A percentile compares a stretch with the other conserved stretches of the same genome.
phyloP scores from a whole-genome alignment of 2,888 invertebrate genomes.

The Hemaris fuciformis region DNA sequence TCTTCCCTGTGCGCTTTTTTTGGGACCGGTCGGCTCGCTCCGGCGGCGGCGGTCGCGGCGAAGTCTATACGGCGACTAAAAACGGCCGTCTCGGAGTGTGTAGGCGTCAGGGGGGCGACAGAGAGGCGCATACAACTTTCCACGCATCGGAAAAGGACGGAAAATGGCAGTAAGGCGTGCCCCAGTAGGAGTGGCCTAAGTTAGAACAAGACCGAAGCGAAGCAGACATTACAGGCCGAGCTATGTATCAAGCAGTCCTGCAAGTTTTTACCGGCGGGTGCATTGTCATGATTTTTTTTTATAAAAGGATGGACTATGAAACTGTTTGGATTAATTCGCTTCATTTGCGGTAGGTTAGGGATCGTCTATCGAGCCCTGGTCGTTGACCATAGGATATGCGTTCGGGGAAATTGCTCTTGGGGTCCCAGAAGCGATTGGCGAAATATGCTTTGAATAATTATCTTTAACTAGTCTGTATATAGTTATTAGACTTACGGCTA shows the following conservation, averaged over 20 bases:
- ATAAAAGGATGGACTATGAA: slow-evolving; percentile 55
- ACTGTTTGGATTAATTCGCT: slow-evolving; percentile 51
- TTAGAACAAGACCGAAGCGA: slow-evolving; percentile 59
- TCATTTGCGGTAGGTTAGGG: slow-evolving; percentile 61
- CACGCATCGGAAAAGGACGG: slow-evolving; percentile 41
- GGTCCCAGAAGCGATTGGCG: not conserved
- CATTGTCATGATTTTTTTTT: slow-evolving; percentile 71
- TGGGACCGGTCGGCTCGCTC: slow-evolving; percentile 33
- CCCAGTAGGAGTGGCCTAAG: slow-evolving; percentile 57
- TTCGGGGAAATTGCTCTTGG: not conserved
- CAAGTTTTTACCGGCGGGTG: slow-evolving; percentile 57
- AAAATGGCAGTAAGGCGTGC: slow-evolving; percentile 58
- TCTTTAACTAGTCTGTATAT: too few species aligned
- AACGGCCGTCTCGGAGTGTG: slow-evolving; percentile 67
- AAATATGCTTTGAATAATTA: not conserved
- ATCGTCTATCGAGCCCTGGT: not conserved
- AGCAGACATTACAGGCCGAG: slow-evolving; percentile 31
- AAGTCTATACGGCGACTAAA: slow-evolving; percentile 74
- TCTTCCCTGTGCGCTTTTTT: slow-evolving; percentile 46
- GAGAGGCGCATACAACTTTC: slow-evolving; percentile 45
- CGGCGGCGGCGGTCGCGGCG: slow-evolving; percentile 58
- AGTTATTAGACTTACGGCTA: too few species aligned
- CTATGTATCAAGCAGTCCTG: slow-evolving; percentile 61
- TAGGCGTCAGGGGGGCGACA: slow-evolving; percentile 63
- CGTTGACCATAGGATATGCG: not conserved